Base-by-base conservation (phyloP, 2,888 invertebrate genomes). In the Ommatoiulus sabulosus region DNA sequence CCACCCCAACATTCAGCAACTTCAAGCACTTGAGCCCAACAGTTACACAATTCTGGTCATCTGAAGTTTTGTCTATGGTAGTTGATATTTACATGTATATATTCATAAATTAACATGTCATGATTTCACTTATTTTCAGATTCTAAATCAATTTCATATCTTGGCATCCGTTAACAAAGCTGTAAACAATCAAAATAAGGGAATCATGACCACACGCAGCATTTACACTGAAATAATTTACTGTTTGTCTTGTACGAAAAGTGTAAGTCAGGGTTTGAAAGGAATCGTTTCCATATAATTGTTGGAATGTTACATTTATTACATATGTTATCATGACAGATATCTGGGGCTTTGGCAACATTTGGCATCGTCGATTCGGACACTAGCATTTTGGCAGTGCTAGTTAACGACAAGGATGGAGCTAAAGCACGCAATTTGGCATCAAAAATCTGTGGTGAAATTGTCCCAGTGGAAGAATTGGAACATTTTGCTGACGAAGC, bases 161-260 rank as follows among this genome's bases (percentile, higher is more conserved):
- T 15, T 88, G 84, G 12, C 80, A 1, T 3, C 86, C 7, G n/a
- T 44, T 15, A 88, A 88, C 48, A 88, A 44, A 20, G 52, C 88
- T 57, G 44, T 85, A 20, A 44, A 46, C 44, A 24, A 24, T 35
- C 44, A 24, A 84, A 88, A 86, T 46, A 46, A 44, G 17, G 35
- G 35, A 17, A 48, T 0, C 15, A 88, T 84, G 88, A 87, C 20
- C 17, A 88, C 88, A 17, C 84, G 87, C 43, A 88, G 63, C 63
- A n/a, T 88, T 44, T 88, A 24, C 48, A 86, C 88, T 7, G 86
- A 88, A 88, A 87, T 88, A n/a, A 88, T 88, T 10, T 88, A 88
- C 44, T 86, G 17, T 63, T n/a, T 87, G 87, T 88, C 88, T 4
- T 57, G 44, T 10, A n/a, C 52, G 15, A 87, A 57, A 43, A 87